phyloP scores from a whole-genome alignment of 1,140 invertebrate genomes.

The Cyrtorhinus lividipennis region DNA sequence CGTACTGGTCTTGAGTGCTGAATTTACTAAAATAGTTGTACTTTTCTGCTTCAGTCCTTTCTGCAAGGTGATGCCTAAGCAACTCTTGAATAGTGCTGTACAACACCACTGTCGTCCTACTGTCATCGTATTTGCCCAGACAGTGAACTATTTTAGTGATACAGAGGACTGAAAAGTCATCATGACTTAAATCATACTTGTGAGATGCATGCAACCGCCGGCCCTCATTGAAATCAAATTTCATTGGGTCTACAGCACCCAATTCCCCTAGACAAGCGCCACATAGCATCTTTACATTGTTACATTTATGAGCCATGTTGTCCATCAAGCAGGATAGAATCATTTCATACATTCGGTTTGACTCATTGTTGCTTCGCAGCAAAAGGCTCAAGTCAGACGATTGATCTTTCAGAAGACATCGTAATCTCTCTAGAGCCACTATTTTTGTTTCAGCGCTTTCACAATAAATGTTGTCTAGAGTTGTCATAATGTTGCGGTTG shows the following conservation, averaged over 20 bases:
- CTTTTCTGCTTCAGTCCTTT: not conserved
- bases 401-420: constrained; percentile 29
- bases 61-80: not conserved
- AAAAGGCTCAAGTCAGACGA: not conserved
- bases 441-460: constrained; percentile 60
- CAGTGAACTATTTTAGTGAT: constrained; percentile 3
- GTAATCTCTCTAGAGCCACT: constrained; percentile 52
- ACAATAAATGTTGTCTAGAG: not conserved
- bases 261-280: constrained; percentile 75
- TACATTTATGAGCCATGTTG: constrained; percentile 32
- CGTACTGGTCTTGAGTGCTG: not conserved
- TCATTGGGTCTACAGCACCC: constrained; percentile 77
- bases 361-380: not conserved
- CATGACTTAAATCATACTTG: not conserved
- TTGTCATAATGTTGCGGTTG: not conserved
- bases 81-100: constrained; percentile 1
- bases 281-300: constrained; percentile 47
- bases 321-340: constrained; percentile 3
- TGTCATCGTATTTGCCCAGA: not conserved
- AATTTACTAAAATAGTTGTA: not conserved
- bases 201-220: not conserved
- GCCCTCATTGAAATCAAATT: not conserved
- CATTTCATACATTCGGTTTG: not conserved
- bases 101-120: not conserved
- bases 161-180: not conserved